Conservation (phyloP, 2,113 vertebrate species). For the Zosterops borbonicus region DNA sequence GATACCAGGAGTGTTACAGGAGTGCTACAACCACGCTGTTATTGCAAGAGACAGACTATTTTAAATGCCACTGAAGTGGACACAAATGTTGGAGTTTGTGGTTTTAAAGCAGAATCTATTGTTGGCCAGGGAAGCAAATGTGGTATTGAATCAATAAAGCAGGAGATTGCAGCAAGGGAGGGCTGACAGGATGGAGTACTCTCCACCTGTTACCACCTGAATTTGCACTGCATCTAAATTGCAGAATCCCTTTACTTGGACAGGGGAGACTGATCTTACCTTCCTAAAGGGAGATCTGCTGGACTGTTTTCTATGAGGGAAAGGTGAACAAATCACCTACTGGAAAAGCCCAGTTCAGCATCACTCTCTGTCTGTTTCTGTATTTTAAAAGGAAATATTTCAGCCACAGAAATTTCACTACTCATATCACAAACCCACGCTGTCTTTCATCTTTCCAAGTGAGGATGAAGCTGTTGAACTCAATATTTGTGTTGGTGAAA, state of each 20-base stretch:
- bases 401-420: neutral
- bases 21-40: neutral
- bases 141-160: neutral
- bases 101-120: neutral
- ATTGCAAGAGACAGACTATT: neutral
- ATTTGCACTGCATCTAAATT: neutral
- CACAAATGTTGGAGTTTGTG: neutral
- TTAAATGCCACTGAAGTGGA: neutral
- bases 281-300: neutral
- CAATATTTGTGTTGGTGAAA: neutral
- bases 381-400: neutral
- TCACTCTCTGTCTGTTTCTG: neutral
- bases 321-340: neutral
- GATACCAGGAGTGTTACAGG: neutral
- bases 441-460: neutral
- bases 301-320: rapidly evolving
- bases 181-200: neutral
- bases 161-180: neutral
- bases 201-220: neutral
- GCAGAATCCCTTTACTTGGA: neutral
- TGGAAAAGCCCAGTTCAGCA: neutral
- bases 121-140: neutral
- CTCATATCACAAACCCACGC: neutral
- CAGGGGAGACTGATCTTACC: neutral
- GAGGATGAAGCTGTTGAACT: neutral